Evolutionary conservation across 2,113 vertebrate species (phyloP).

Genomic region (Capreolus pygargus): DNA sequence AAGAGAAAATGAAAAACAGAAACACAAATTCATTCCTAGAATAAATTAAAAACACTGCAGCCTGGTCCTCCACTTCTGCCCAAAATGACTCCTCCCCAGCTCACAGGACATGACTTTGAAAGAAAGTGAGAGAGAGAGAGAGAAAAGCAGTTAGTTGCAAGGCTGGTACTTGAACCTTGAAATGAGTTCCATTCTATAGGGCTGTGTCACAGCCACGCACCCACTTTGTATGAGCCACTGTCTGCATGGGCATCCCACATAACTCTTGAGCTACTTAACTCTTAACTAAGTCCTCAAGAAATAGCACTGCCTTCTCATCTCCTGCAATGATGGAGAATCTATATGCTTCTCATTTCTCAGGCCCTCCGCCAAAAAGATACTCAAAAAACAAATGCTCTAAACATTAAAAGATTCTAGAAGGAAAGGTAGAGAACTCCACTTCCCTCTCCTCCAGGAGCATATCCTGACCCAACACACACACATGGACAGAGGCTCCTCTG

Average conservation of each 20-base stretch:
- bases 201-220: not conserved
- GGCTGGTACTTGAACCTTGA: not conserved
- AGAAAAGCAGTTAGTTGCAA: not conserved
- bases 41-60: not conserved
- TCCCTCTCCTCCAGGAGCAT: not conserved
- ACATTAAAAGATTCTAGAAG: not conserved
- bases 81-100: not conserved
- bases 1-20: not conserved
- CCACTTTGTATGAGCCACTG: not conserved
- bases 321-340: not conserved
- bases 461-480: not conserved
- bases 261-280: not conserved
- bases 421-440: not conserved
- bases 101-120: not conserved
- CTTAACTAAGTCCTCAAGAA: not conserved
- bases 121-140: not conserved
- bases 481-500: not conserved
- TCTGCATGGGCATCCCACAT: not conserved
- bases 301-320: not conserved
- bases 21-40: not conserved
- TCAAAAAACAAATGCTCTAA: not conserved
- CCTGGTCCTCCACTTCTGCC: not conserved
- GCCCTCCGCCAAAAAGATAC: not conserved
- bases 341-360: not conserved
- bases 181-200: not conserved